Base-by-base conservation (phyloP, 2,888 invertebrate genomes). In the Notocelia uddmanniana region DNA sequence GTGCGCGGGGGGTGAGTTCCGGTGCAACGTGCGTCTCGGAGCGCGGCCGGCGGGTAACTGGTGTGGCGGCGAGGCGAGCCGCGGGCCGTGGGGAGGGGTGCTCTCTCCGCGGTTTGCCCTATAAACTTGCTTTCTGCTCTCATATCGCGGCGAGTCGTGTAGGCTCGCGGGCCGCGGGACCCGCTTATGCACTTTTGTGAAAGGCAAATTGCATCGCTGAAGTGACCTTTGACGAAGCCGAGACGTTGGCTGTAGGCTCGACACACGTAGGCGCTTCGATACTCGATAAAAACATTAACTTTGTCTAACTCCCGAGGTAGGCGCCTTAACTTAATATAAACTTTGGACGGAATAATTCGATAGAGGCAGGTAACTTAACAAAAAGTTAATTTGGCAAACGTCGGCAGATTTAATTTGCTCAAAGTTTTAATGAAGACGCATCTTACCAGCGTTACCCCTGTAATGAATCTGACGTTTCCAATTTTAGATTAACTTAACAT, bases 91-190 rank as follows among this genome's bases (percentile, higher is more conserved):
- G 80, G 74, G 79, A 75, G 74, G 71, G 68, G 74, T 60, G 75
- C 80, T 80, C 80, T 79, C 84, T 79, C 84, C 80, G 78, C 86
- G 81, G 83, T 82, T 81, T 84, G 88, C 85, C 88, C 91, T 88
- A 89, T 83, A 89, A 89, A 89, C 87, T 89, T 86, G 88, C 83
- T 87, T 88, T 86, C 85, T 86, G 85, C 86, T 86, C 85, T 86
- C 84, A 79, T 83, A 84, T 81, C 85, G 85, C 66, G 63, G 19
- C 69, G 64, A 52, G 69, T 63, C 69, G 69, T 80, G 89, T 84
- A 85, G 85, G 86, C 84, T 79, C 76, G 77, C 78, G 76, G 76
- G 76, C 64, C 64, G 64, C 64, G 58, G 64, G 59, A 59, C 34
- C 54, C 13, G 68, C 26, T 82, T 77, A 78, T 83, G 85, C 83